Evolutionary conservation across 2,113 vertebrate species (phyloP).

Genomic region (Sylvilagus bachmani): DNA sequence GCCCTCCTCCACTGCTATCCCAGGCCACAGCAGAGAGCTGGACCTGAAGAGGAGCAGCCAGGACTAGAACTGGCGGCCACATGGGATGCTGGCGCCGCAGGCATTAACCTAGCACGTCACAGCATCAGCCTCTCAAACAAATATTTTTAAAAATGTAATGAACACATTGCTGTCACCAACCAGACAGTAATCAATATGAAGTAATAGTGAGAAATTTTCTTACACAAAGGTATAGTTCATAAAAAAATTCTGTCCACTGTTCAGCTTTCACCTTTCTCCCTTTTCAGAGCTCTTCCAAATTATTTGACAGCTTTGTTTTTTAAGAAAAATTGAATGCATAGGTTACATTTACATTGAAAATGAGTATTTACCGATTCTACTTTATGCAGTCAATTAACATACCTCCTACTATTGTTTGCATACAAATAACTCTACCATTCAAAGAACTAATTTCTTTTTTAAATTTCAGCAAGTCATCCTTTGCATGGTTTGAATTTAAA

Average conservation of each 20-base stretch:
- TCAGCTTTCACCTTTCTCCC: not conserved
- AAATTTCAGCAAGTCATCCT: constrained; percentile 29
- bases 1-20: no score
- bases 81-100: no score
- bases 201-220: not conserved
- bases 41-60: no score
- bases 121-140: no score
- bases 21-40: no score
- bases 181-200: not conserved
- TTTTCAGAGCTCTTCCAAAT: not conserved
- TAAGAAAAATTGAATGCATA: not conserved
- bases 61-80: no score
- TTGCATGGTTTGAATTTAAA: not conserved
- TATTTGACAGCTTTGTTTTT: not conserved
- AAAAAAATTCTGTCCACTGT: not conserved
- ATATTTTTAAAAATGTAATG: not conserved
- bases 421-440: not conserved
- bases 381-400: not conserved
- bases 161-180: not conserved
- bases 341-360: constrained; percentile 9
- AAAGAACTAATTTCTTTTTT: constrained; percentile 46
- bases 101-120: no score
- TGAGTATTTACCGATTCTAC: constrained; percentile 31
- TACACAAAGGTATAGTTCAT: not conserved
- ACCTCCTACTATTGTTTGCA: not conserved